Evolutionary conservation across 2,888 invertebrate genomes (phyloP).

Genomic region (Chrysolina haemoptera): DNA sequence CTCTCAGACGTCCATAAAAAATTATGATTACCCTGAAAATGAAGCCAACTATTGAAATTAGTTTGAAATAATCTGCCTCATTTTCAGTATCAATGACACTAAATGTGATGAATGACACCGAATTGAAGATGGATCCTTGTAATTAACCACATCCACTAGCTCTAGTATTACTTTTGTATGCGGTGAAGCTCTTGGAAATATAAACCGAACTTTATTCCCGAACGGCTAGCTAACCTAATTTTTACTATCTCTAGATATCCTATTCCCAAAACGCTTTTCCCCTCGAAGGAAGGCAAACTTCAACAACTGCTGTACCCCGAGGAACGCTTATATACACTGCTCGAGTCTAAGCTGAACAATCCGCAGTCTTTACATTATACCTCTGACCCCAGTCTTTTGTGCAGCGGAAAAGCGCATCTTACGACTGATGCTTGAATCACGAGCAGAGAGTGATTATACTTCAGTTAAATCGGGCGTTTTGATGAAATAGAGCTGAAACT

Average conservation of each 20-base stretch:
- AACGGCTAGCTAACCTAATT: neutral
- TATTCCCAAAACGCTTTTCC: neutral
- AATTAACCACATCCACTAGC: no score
- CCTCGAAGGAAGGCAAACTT: neutral
- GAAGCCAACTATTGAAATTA: no score
- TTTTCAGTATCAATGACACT: no score
- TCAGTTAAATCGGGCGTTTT: neutral
- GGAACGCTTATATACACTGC: neutral
- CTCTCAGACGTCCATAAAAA: no score
- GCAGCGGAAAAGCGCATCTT: neutral
- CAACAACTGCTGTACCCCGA: conserved; percentile 1
- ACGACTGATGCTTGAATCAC: neutral
- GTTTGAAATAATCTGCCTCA: no score
- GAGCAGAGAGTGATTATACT: neutral
- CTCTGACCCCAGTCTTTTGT: neutral
- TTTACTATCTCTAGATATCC: neutral
- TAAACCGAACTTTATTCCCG: neutral
- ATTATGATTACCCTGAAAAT: no score
- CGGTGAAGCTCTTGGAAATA: neutral
- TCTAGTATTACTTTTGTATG: no score
- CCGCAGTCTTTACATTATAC: conserved; percentile 12
- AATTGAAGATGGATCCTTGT: no score
- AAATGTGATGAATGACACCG: no score
- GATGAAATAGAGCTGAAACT: neutral
- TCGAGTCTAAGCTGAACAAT: neutral